These are phyloP conservation scores for Albula glossodonta DNA, from an alignment of 2,113 vertebrate genomes.

Conservation along the genomic window DNA sequence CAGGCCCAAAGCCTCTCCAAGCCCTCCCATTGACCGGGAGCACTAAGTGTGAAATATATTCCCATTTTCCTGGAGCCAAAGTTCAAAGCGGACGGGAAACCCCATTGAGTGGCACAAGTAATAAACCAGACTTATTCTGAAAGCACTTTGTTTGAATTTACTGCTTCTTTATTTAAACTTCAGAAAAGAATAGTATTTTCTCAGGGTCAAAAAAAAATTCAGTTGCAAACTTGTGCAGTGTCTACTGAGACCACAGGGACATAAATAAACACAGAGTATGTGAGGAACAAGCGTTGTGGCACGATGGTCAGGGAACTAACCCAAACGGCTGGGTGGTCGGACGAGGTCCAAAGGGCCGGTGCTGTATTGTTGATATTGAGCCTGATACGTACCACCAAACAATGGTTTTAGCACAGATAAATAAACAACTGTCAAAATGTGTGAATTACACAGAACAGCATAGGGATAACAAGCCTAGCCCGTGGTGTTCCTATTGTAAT, in stretches of 20 bases:
- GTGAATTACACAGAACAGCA: neutral
- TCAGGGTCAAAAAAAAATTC: neutral
- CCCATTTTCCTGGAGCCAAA: slow-evolving; percentile 13
- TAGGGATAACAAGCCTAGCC: neutral
- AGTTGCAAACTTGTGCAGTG: neutral
- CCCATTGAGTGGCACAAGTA: slow-evolving; percentile 4
- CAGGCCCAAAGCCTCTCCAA: neutral
- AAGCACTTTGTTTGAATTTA: slow-evolving; percentile 28
- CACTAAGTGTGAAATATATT: slow-evolving; percentile 29
- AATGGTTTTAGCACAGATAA: neutral
- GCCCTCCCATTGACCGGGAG: slow-evolving; percentile 12
- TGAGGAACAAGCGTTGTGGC: neutral
- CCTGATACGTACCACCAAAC: neutral
- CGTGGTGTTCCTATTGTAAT: no score
- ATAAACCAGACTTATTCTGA: slow-evolving; percentile 12
- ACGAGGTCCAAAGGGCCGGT: neutral
- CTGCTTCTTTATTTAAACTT: slow-evolving; percentile 18
- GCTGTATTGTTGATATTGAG: neutral
- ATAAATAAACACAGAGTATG: neutral
- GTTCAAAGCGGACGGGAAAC: slow-evolving; percentile 11
- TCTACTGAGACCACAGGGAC: neutral
- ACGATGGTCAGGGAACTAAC: no score
- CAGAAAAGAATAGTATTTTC: slow-evolving; percentile 2
- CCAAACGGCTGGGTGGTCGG: neutral
- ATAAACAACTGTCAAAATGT: neutral